Percentiles rank a stretch among this genome's conserved stretches.
Conservation (phyloP, 2,113 vertebrate genomes). For the Ammospiza nelsoni region DNA sequence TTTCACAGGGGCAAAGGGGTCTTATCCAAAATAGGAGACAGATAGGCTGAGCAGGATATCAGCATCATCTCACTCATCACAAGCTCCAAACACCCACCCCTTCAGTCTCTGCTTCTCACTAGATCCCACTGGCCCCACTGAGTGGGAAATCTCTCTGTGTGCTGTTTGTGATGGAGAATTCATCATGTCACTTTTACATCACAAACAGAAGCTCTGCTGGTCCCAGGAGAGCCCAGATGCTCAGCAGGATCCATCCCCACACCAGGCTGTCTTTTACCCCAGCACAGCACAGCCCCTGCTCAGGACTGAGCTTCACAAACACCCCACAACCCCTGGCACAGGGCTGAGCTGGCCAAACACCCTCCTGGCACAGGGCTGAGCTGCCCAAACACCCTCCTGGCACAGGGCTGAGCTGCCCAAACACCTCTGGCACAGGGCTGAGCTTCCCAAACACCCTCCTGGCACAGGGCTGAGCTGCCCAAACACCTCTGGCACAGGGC, state of each 20-base stretch:
- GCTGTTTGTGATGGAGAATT: neutral
- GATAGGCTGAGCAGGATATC: neutral
- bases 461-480: no score
- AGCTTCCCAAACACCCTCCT: no score
- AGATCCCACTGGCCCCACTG: neutral
- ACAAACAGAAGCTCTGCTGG: neutral
- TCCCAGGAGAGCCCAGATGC: neutral
- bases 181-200: fast-evolving
- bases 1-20: neutral
- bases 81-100: neutral
- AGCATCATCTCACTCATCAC: neutral
- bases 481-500: no score
- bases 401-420: no score
- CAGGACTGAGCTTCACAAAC: no score
- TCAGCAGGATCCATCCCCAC: neutral
- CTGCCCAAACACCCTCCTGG: no score
- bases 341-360: no score
- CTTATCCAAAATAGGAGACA: neutral
- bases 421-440: no score
- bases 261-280: neutral
- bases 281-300: neutral
- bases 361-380: no score
- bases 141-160: neutral
- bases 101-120: neutral
- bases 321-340: no score